Evolutionary conservation across 2,113 vertebrate genomes (phyloP).

Genomic region (Acrocephalus kingi): DNA sequence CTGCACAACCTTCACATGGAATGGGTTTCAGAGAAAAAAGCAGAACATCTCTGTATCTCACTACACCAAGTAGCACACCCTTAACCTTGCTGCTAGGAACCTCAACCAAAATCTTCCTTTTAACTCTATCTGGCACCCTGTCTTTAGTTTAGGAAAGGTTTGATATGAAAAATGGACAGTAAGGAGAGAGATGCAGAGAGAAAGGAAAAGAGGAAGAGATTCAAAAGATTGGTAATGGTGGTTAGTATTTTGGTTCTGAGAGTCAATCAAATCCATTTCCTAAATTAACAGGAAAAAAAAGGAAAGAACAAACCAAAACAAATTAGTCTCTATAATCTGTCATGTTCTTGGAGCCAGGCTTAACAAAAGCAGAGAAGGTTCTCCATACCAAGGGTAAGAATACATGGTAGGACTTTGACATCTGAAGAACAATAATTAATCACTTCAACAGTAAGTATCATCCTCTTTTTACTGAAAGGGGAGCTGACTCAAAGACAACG

Average conservation of each 20-base stretch:
- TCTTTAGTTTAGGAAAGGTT: background rate
- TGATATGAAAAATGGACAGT: background rate
- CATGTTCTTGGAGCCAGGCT: background rate
- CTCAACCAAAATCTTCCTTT: background rate
- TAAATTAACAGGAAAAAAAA: background rate
- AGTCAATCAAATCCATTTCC: background rate
- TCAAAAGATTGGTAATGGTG: background rate
- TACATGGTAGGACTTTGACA: background rate
- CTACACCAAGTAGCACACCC: background rate
- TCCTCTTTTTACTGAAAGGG: constrained; percentile 14
- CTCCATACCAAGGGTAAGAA: background rate
- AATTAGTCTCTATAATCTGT: background rate
- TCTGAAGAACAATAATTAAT: constrained; percentile 4
- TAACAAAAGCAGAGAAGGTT: background rate
- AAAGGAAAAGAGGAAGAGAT: background rate
- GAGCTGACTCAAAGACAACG: constrained; percentile 53
- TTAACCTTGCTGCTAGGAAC: background rate
- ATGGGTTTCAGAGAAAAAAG: background rate
- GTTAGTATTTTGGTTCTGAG: background rate
- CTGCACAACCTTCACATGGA: background rate
- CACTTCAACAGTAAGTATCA: background rate
- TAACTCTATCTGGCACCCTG: background rate
- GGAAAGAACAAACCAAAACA: background rate
- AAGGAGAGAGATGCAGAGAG: background rate
- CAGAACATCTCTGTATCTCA: background rate